Evolutionary conservation across 2,113 vertebrate genomes (phyloP), one percentile per base, ranked within the genome.

Genomic region (Lepisosteus osseus): DNA sequence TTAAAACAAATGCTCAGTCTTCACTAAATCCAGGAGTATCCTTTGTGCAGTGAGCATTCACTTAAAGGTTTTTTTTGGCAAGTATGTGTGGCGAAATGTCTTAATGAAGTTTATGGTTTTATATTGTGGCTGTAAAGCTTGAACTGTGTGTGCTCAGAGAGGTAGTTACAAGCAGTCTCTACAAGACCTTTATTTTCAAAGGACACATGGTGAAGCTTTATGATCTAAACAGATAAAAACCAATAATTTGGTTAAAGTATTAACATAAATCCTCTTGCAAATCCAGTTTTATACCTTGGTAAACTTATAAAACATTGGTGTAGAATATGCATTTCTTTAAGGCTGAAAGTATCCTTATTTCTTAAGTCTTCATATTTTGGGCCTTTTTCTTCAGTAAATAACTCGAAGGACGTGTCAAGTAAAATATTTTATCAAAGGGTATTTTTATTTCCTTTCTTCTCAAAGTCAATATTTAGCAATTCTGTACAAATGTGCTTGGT

Each of bases 91-190:
- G 75, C 54, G 75, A 79, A 82, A 88, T 70, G 55, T 59, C 72
- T 77, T 83, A 42, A 67, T 73, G 40, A 67, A 71, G 70, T 81
- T 86, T 83, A 84, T 86, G 80, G 79, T 79, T 86, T 81, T 82
- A 72, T 85, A 76, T 59, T 76, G 68, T 80, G 70, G 73, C 71
- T 75, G 63, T 88, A 86, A 88, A 84, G 54, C 43, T n/a, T 56
- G 62, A 67, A 57, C 68, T 71, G 67, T 78, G 76, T 77, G 68
- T 75, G 65, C 57, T 80, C 73, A 72, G 62, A 66, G 7, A 70
- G 67, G 67, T 76, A 67, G 77, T 76, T 74, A 62, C 54, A 69
- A 80, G 71, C 67, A 55, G 71, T 71, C 74, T 78, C 74, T 63
- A 45, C 55, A 68, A 69, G 77, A 44, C 70, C 43, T 67, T 63